phyloP scores from a whole-genome alignment of 35 echinoderm and acorn worm genomes.

The Apostichopus japonicus region DNA sequence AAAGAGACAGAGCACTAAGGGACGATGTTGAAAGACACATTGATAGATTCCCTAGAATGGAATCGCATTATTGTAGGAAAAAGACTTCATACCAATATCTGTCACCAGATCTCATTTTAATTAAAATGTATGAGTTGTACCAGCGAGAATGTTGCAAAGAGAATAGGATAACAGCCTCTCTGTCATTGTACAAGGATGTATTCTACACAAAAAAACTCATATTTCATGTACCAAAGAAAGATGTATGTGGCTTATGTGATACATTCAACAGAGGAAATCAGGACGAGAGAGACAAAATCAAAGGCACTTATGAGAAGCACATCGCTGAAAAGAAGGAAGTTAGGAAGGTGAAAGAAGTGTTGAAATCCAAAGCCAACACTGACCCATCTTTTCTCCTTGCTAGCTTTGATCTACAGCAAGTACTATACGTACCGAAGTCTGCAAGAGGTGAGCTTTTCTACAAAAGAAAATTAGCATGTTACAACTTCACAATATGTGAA shows the following conservation, averaged over 20 bases:
- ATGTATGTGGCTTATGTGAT: slow-evolving; percentile 17
- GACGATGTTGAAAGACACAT: slow-evolving; percentile 46
- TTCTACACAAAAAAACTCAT: slow-evolving; percentile 1
- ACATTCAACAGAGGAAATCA: slow-evolving; percentile 2
- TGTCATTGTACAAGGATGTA: too few species aligned
- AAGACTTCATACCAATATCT: slow-evolving; percentile 56
- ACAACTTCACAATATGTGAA: slow-evolving; percentile 80
- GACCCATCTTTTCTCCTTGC: not conserved
- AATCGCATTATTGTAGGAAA: slow-evolving; percentile 39
- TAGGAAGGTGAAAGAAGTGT: not conserved
- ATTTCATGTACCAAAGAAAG: slow-evolving; percentile 77
- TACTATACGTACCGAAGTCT: too few species aligned
- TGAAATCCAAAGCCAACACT: not conserved
- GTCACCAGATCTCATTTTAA: slow-evolving; percentile 49
- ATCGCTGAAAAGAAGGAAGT: not conserved
- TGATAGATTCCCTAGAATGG: slow-evolving; percentile 65
- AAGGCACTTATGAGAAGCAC: not conserved
- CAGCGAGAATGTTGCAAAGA: not conserved
- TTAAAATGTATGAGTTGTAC: slow-evolving; percentile 66
- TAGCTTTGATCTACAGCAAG: slow-evolving; percentile 14
- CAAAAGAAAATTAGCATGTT: slow-evolving; percentile 60
- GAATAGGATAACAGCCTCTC: not conserved
- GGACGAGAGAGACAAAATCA: not conserved
- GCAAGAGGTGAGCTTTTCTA: slow-evolving; percentile 29
- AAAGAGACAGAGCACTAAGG: slow-evolving; percentile 1